Conservation (phyloP, 2,797 vertebrate species). For the Crocodylus rhombifer region DNA sequence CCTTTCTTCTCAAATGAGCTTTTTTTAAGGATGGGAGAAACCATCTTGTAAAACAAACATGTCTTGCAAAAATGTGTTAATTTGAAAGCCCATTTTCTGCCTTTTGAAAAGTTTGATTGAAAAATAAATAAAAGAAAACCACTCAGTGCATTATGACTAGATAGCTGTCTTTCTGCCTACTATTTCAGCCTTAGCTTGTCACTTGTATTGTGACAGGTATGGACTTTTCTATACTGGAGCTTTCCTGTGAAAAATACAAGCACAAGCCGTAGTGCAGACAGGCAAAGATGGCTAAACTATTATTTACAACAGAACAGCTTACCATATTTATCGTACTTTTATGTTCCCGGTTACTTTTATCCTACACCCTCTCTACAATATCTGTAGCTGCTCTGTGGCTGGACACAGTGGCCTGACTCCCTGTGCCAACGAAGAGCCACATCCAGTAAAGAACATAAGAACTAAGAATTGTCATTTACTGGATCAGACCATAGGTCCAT, state of each 20-base stretch:
- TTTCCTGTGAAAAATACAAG: slow-evolving; percentile 22
- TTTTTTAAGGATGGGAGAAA: slow-evolving; percentile 35
- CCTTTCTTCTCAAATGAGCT: slow-evolving; percentile 45
- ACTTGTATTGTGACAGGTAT: slow-evolving; percentile 33
- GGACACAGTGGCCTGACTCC: slow-evolving; percentile 5
- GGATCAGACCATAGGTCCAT: no score
- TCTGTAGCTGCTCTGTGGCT: neutral
- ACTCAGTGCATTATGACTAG: neutral
- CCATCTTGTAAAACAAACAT: slow-evolving; percentile 52
- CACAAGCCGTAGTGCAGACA: slow-evolving; percentile 16
- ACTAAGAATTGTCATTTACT: no score
- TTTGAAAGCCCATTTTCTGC: slow-evolving; percentile 27
- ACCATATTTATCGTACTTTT: neutral
- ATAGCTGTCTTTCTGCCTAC: neutral
- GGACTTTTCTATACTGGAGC: neutral
- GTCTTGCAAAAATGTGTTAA: slow-evolving; percentile 48
- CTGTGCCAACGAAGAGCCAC: no score
- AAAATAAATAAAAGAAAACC: slow-evolving; percentile 42
- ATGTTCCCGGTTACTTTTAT: no score
- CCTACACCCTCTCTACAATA: neutral
- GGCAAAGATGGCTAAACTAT: neutral
- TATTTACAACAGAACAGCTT: neutral
- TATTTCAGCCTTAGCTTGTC: slow-evolving; percentile 12
- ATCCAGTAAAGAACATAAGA: no score
- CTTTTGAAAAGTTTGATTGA: neutral